A percentile compares a stretch with the other conserved stretches of the same genome.
phyloP scores from a whole-genome alignment of 1,140 invertebrate genomes.

The Pygmarrhopalites habei region DNA sequence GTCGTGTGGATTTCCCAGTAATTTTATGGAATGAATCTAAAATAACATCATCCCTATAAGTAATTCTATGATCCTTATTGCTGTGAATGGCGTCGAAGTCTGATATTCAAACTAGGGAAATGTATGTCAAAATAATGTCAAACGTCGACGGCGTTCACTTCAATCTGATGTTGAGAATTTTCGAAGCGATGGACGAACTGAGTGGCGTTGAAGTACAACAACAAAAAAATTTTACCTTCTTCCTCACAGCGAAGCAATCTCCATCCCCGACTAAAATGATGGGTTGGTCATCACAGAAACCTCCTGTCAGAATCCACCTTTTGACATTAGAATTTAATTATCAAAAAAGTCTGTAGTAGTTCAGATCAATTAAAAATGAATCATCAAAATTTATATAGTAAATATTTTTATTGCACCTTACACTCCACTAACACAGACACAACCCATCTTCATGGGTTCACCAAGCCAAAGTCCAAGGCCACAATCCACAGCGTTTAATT shows the following conservation, averaged over 20 bases:
- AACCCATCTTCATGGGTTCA: background rate
- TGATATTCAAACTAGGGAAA: no score
- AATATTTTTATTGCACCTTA: slow-evolving; percentile 4
- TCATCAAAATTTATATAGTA: no score
- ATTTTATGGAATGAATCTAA: slow-evolving; percentile 16
- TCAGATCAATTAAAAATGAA: no score
- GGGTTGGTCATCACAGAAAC: slow-evolving; percentile 3
- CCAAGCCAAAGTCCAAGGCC: slow-evolving; percentile 11
- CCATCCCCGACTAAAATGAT: slow-evolving; percentile 9
- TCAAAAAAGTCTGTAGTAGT: no score
- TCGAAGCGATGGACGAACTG: background rate
- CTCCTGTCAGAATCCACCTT: slow-evolving; percentile 12
- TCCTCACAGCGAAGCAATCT: slow-evolving; percentile 5
- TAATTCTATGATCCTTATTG: no score
- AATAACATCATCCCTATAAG: no score
- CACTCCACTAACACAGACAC: slow-evolving; percentile 21
- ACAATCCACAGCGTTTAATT: background rate
- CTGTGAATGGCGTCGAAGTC: no score
- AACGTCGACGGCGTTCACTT: no score
- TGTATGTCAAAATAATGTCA: no score
- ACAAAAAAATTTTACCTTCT: background rate
- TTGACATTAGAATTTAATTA: background rate
- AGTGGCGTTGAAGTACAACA: background rate
- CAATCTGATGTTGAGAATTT: no score
- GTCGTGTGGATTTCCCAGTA: slow-evolving; percentile 4